Base-by-base conservation (phyloP, 2,797 vertebrate genomes). In the Anguilla obscura region DNA sequence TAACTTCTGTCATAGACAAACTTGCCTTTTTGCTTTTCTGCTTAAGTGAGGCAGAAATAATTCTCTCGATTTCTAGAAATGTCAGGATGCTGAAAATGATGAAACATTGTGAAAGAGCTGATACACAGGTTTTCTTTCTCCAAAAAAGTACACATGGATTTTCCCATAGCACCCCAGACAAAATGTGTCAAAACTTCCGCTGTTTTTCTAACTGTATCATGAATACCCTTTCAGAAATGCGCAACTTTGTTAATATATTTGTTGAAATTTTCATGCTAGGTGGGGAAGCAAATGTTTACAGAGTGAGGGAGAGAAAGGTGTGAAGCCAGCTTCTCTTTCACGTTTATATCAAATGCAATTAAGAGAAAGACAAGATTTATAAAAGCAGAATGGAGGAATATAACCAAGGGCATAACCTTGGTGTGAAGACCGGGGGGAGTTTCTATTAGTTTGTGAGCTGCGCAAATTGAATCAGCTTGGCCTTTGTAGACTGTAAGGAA, bases 71-170 rank as follows among this genome's bases (percentile, higher is more conserved):
- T 50, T 82, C 79, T 82, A 24, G 45, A 48, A 45, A 24, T 10
- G 40, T n/a, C 16, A 24, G 8, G 79, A 48, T 82, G 79, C 5
- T 48, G 79, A 82, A 48, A 45, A 92, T 95, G 93, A 96, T 94
- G 95, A 94, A 95, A 96, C 87, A 88, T 92, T 85, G 88, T 91
- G 94, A 91, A 95, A 96, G 90, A 87, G 86, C 89, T 90, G 56
- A 76, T 8, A 50, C 85, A 54, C 90, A 63, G 90, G 88, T 89
- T 91, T 87, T 92, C 52, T 86, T 69, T 30, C 50, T 27, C 40
- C 14, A 6, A 16, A 79, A 45, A 79, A 50, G 6, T n/a, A 24
- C 12, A 45, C 18, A 80, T 24, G 21, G 33, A 0, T 69, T 40
- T 76, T 76, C 36, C 36, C 14, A 76, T 48, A 10, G 24, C 79